These are phyloP conservation scores for Neoarius graeffei DNA, from an alignment of 2,113 vertebrate species.

Conservation along the genomic window DNA sequence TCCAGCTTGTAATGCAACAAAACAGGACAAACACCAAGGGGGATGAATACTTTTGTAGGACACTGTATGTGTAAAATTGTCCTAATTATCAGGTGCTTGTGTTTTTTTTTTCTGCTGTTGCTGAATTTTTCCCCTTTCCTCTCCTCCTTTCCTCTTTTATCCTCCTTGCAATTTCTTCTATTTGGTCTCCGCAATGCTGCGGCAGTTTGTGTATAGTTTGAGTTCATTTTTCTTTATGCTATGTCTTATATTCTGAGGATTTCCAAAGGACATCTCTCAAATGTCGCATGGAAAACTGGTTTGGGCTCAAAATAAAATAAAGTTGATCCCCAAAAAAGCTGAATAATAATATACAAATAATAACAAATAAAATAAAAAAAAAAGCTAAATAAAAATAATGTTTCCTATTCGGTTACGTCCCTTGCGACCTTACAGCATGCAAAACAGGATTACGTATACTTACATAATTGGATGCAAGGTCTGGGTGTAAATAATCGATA, in stretches of 20 bases:
- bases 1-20: no score
- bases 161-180: background rate
- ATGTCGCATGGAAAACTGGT: no score
- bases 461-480: constrained; percentile 56
- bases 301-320: no score
- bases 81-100: background rate
- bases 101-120: background rate
- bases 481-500: constrained; percentile 57
- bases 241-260: background rate
- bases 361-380: no score
- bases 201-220: background rate
- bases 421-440: background rate
- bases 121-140: background rate
- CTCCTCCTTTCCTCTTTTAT: background rate
- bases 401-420: no score
- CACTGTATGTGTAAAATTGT: no score
- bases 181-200: background rate
- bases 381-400: background rate
- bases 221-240: background rate
- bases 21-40: no score
- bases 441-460: constrained; percentile 40
- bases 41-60: no score
- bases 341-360: no score
- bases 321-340: background rate
- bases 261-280: background rate